These are phyloP conservation scores for Phytoseiulus persimilis DNA, from an alignment of 2,888 invertebrate species.

Conservation along the genomic window DNA sequence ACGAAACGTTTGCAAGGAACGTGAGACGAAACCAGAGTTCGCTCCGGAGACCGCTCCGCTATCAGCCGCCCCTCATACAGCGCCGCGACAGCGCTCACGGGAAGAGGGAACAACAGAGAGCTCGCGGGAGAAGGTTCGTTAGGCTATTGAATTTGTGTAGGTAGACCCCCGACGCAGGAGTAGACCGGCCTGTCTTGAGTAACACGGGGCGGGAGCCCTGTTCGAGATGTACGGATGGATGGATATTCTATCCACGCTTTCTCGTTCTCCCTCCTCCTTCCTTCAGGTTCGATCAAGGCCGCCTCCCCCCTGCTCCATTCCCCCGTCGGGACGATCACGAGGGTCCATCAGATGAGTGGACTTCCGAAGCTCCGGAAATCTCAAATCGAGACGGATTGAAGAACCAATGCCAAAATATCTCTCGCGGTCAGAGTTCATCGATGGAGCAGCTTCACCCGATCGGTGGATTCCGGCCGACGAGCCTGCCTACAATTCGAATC, in stretches of 20 bases:
- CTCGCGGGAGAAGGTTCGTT: conserved; percentile 8
- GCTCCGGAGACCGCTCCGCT: conserved; percentile 16
- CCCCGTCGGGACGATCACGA: not conserved
- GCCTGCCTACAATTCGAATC: no score
- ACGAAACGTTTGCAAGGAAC: conserved; percentile 22
- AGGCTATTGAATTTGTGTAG: conserved; percentile 36
- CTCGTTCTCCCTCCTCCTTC: not conserved
- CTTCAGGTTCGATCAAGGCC: not conserved
- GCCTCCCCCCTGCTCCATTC: not conserved
- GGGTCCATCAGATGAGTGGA: not conserved
- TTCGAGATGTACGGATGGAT: not conserved
- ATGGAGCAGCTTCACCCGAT: no score
- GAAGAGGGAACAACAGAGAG: not conserved
- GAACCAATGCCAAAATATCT: no score
- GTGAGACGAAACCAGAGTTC: conserved; percentile 38
- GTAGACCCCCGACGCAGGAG: not conserved
- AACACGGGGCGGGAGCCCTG: not conserved
- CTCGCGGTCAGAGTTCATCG: no score
- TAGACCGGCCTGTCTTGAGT: not conserved
- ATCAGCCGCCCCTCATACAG: not conserved
- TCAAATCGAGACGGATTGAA: no score
- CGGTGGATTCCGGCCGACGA: no score
- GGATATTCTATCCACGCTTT: not conserved
- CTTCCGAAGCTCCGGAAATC: not conserved
- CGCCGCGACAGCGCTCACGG: not conserved